Base-by-base conservation (phyloP, 1,140 invertebrate genomes). In the Temnothorax longispinosus region DNA sequence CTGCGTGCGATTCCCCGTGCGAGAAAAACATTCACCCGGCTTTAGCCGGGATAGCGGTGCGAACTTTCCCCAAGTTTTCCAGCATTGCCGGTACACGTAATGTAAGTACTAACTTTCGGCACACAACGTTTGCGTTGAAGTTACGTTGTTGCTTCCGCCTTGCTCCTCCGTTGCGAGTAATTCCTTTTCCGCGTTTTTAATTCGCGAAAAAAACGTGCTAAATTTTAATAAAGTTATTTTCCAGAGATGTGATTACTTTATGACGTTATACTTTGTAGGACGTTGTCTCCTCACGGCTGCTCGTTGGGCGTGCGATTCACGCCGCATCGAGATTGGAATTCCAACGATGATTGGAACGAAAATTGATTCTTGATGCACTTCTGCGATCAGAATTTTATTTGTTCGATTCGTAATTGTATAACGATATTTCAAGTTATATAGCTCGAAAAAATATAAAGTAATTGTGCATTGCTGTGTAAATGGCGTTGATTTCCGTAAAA, bases 1-100 rank as follows among this genome's bases (percentile, higher is more conserved):
- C 64, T 10, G 21, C 3, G 27, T 13, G 27, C 35, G 1, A 3
- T 38, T 21, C 21, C 13, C 13, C 27, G 15, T 4, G 15, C n/a
- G 64, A 67, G 64, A 35, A 27, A 77, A 77, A 77, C 60, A 27
- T n/a, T 44, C 27, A 6, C 18, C 15, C 41, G 38, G 27, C 18
- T 47, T 64, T 35, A 35, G 21, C 41, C 41, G 27, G 10, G 32
- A 77, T 18, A 44, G 8, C 15, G 38, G 15, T 60, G n/a, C 54
- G 21, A 76, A 76, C 54, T 76, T 58, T 75, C 11, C 8, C 21
- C 13, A 21, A 56, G 35, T 74, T 74, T 74, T 41, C 32, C n/a
- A 11, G 18, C 15, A 35, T 11, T 10, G 32, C 35, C 35, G 11
- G 3, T 47, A 67, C 35, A 8, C 21, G 21, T 47, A 27, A 27